These are phyloP conservation scores for Macropus fuliginosus DNA, from an alignment of 2,797 vertebrate species.

Conservation along the genomic window DNA sequence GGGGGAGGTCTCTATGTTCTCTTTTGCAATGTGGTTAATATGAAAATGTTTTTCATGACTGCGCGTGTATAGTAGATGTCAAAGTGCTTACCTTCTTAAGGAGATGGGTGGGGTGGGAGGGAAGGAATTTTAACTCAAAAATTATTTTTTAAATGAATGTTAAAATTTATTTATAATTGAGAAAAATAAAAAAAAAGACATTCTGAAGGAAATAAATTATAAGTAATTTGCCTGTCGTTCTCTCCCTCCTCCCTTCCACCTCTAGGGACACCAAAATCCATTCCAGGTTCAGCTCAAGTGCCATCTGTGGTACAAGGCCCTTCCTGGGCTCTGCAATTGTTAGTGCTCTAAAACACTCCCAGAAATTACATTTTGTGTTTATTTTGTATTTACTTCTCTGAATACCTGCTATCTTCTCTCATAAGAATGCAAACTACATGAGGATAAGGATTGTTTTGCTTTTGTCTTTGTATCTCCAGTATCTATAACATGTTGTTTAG, in stretches of 20 bases:
- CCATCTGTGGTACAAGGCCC: neutral
- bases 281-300: neutral
- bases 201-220: neutral
- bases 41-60: neutral
- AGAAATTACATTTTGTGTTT: neutral
- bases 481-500: neutral
- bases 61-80: neutral
- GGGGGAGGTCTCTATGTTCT: neutral
- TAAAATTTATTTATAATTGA: neutral
- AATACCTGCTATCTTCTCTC: neutral
- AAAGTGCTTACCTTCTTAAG: neutral
- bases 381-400: neutral
- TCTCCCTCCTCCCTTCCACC: neutral
- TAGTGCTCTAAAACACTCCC: neutral
- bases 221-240: neutral
- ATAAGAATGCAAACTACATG: neutral
- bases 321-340: neutral
- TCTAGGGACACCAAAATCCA: neutral
- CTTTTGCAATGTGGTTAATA: neutral
- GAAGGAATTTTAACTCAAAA: neutral
- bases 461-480: neutral
- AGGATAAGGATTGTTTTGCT: neutral
- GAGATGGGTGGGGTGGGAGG: neutral
- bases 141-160: neutral
- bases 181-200: no score